phyloP scores from a whole-genome alignment of 1,140 invertebrate genomes.

The Magallana angulata region DNA sequence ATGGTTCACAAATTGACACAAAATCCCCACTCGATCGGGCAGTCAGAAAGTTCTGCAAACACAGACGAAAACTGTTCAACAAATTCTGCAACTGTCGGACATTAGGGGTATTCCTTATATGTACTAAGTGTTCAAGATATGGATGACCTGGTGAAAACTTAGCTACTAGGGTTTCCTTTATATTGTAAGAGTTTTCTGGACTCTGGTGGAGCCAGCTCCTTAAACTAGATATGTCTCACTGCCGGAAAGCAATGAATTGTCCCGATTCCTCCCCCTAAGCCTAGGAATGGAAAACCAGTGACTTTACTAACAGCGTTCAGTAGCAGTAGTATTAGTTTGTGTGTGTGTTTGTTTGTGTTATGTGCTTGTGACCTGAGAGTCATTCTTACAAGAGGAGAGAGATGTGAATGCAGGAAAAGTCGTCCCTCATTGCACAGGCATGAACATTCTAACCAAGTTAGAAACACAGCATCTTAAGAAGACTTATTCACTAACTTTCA shows the following conservation, averaged over 20 bases:
- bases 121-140: constrained; percentile 70
- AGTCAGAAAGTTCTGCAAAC: constrained; percentile 71
- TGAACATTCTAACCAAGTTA: constrained; percentile 21
- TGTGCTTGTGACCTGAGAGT: constrained; percentile 8
- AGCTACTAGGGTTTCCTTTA: background rate
- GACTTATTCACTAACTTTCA: constrained; percentile 15
- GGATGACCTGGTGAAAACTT: constrained; percentile 21
- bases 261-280: background rate
- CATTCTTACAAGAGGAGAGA: background rate
- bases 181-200: background rate
- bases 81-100: constrained; percentile 75
- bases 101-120: constrained; percentile 76
- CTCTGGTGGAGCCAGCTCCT: background rate
- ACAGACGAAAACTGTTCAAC: constrained; percentile 69
- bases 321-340: constrained; percentile 28
- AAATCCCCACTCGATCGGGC: constrained; percentile 70
- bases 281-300: constrained; percentile 13
- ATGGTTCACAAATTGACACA: constrained; percentile 65
- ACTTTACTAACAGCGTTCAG: constrained; percentile 23
- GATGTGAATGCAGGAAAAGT: background rate
- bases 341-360: constrained; percentile 25
- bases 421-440: constrained; percentile 1
- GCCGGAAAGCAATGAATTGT: constrained; percentile 7
- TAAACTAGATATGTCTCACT: constrained; percentile 9
- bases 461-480: background rate